These are phyloP conservation scores for Cladopsammia gracilis DNA, from an alignment of 64 coral and sea anemone species.

Conservation along the genomic window DNA sequence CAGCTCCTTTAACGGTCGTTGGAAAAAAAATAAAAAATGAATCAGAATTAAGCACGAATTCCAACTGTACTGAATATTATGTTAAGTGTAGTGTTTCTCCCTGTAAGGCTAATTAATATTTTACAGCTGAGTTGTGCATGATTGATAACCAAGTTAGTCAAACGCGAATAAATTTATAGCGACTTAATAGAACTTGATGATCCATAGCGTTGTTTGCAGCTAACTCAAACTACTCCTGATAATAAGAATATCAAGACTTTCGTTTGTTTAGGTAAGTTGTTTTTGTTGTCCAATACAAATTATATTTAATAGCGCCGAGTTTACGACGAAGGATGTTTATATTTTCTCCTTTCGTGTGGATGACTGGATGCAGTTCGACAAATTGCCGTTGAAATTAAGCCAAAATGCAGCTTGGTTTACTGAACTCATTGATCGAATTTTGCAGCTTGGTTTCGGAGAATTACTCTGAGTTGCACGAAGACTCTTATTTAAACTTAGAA, in stretches of 20 bases:
- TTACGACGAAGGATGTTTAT: too few relatives aligned
- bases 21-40: background rate
- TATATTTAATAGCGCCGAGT: too few relatives aligned
- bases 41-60: background rate
- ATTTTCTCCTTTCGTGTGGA: too few relatives aligned
- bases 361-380: too few relatives aligned
- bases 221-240: too few relatives aligned
- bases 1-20: background rate
- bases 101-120: constrained; percentile 15
- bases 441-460: background rate
- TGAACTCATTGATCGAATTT: background rate
- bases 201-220: background rate
- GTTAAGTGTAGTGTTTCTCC: background rate
- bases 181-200: background rate
- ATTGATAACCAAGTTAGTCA: constrained; percentile 2
- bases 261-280: too few relatives aligned
- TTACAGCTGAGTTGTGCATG: background rate
- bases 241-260: too few relatives aligned
- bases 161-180: constrained; percentile 22
- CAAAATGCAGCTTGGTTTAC: background rate
- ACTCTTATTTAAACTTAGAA: too few relatives aligned
- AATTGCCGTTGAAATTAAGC: background rate
- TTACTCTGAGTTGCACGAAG: too few relatives aligned
- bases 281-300: too few relatives aligned
- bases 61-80: background rate